phyloP scores from a whole-genome alignment of 1,140 invertebrate species.

The Heterodera carotae region DNA sequence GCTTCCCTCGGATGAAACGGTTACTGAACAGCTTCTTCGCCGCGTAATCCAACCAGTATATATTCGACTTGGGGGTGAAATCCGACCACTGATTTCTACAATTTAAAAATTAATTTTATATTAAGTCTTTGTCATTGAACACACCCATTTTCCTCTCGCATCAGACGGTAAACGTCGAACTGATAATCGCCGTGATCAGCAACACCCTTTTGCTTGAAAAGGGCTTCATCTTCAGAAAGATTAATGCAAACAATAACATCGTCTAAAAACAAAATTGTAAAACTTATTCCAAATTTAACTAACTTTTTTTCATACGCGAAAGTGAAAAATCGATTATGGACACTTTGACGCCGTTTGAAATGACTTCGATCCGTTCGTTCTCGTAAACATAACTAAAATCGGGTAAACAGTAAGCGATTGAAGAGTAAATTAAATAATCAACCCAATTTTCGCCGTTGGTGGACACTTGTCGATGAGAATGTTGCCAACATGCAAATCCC shows the following conservation, averaged over 20 bases:
- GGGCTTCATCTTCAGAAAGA: neutral
- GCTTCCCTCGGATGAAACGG: neutral
- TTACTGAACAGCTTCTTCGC: neutral
- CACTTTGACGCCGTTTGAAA: neutral
- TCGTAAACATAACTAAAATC: constrained; percentile 3
- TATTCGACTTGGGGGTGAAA: neutral
- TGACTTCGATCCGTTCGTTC: neutral
- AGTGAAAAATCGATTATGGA: constrained; percentile 19
- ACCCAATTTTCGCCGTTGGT: neutral
- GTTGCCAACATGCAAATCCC: constrained; percentile 37
- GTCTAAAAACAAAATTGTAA: neutral
- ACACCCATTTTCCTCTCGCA: neutral
- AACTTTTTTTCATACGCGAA: constrained; percentile 4
- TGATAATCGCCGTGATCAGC: neutral
- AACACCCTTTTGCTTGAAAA: neutral
- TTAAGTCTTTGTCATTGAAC: too few species aligned
- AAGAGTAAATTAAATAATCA: neutral
- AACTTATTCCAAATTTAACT: neutral
- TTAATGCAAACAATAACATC: neutral
- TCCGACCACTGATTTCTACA: neutral
- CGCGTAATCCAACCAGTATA: constrained; percentile 2
- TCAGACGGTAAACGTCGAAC: constrained; percentile 2
- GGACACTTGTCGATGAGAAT: constrained; percentile 25
- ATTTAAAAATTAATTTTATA: neutral
- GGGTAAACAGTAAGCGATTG: neutral